Percentiles rank a stretch among this genome's conserved stretches.
phyloP scores from a whole-genome alignment of 2,113 vertebrate species.

The Propithecus coquereli region DNA sequence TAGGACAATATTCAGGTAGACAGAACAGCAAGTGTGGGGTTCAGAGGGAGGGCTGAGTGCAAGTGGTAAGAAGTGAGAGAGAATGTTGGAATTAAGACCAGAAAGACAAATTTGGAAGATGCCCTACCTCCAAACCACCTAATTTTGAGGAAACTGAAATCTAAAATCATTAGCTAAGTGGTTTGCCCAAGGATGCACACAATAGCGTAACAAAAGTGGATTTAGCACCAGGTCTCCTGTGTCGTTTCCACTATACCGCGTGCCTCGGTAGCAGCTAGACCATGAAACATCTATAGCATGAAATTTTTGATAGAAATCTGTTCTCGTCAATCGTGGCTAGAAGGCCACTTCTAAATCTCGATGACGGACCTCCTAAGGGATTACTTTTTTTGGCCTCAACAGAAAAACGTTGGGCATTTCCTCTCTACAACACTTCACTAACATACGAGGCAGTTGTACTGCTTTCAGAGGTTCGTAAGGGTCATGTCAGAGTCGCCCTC shows the following conservation, averaged over 20 bases:
- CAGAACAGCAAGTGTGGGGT: background rate
- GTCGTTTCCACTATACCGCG: background rate
- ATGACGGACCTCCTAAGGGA: background rate
- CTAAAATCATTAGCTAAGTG: background rate
- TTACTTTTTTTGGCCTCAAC: background rate
- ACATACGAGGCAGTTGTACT: accelerated
- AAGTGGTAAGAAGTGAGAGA: background rate
- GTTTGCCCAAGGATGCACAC: background rate
- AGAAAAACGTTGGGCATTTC: background rate
- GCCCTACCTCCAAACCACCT: background rate
- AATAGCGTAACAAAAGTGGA: background rate
- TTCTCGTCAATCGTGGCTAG: background rate
- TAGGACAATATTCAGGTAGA: background rate
- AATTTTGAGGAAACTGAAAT: background rate
- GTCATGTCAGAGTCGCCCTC: background rate
- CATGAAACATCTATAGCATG: background rate
- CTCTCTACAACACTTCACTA: background rate
- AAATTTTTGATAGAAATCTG: background rate
- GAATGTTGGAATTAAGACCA: background rate
- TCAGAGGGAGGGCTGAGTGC: background rate
- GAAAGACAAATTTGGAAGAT: background rate
- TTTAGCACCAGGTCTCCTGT: background rate
- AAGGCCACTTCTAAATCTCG: background rate
- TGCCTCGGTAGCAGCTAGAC: background rate
- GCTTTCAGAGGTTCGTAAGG: background rate